Conservation (phyloP, 2,113 vertebrate species). For the Ptilorrhoa leucosticta region DNA sequence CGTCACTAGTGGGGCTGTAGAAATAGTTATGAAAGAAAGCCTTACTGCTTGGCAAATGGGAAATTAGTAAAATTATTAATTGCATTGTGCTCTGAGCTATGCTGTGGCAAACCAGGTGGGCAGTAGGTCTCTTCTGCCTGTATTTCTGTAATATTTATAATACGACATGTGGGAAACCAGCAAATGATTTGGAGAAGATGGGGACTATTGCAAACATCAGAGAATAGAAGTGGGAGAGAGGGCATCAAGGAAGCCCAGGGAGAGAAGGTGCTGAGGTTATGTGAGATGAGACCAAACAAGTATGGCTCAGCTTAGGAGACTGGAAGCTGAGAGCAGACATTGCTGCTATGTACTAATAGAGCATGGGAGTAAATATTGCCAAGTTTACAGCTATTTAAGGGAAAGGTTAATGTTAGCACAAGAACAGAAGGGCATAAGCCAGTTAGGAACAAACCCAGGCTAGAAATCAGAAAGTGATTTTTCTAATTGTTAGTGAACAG, state of each 20-base stretch:
- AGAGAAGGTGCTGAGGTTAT: neutral
- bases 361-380: slow-evolving; percentile 31
- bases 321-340: neutral
- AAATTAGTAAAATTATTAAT: neutral
- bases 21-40: neutral
- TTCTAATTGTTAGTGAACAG: neutral
- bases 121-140: neutral
- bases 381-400: neutral
- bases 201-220: neutral
- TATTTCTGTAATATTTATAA: neutral
- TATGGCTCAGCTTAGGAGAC: neutral
- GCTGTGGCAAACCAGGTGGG: neutral
- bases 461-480: neutral
- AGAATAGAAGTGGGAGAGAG: neutral
- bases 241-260: neutral
- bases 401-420: neutral
- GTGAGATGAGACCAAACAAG: neutral
- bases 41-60: neutral
- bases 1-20: neutral
- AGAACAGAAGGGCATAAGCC: slow-evolving; percentile 14
- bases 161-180: neutral
- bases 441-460: neutral
- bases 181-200: neutral
- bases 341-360: neutral
- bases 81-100: neutral